Evolutionary conservation across 1,140 invertebrate species (phyloP), one percentile per base, ranked within the genome.

Genomic region (Phthorimaea operculella): DNA sequence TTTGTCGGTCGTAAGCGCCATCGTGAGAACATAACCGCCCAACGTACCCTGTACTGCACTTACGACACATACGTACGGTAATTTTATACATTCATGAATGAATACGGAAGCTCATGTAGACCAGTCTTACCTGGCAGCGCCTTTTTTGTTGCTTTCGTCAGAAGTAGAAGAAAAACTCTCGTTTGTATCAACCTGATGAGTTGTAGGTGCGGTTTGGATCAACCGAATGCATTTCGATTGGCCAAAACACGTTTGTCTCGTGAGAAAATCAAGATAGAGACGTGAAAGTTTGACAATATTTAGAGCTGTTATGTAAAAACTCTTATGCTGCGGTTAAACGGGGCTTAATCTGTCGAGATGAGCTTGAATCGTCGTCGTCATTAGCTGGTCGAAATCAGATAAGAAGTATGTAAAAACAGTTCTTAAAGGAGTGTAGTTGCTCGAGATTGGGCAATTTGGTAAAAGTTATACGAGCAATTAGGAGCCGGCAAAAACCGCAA

Each of bases 381-480:
- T 60, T 61, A 48, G 54, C 56, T 58, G 58, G 56, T 59, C 52
- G 51, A 18, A 55, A 58, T 61, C 58, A 58, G 54, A 57, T 51
- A 28, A 28, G 6, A 2, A 58, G 48, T 56, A 53, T 9, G 53
- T 58, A 62, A 66, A 68, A 67, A 72, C 64, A 55, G 51, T 33
- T 54, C 55, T 61, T 66, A 60, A 62, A 47, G 59, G 60, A 55
- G 54, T 60, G 64, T 59, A 64, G 61, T 57, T 50, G 18, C 52
- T 50, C 58, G 64, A 62, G 69, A 70, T 72, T 72, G 66, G 66
- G 66, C 66, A 72, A 79, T 79, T 76, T 68, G 58, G 66, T 66
- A 68, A 66, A 70, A 74, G 68, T 68, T 70, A 71, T 71, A 74
- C 54, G 66, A 64, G 67, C 63, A 72, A 72, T 76, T 71, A 72